Evolutionary conservation across 92 coral and sea anemone species (phyloP), one percentile per base, ranked within the genome.

Genomic region (Isaurus tuberculatus): DNA sequence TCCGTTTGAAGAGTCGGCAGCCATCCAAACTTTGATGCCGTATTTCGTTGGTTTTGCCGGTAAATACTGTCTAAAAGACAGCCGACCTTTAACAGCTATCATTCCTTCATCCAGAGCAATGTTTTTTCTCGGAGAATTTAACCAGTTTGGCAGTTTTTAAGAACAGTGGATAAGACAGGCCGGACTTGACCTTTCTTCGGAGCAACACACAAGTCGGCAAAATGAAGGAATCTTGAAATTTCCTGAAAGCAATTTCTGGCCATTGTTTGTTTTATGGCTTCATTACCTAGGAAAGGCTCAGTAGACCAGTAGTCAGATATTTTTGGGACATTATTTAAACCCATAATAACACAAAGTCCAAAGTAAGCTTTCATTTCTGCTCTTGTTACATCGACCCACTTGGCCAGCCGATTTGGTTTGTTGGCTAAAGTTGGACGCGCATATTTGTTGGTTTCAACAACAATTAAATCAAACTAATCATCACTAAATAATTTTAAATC

Each of bases 11-110:
- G 89, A 77, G 65, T 92, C 87, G 3, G 95, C 86, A 0, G 88
- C 85, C 93, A 92, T 92, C 95, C 93, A 90, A 53, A 90, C 93
- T 66, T 89, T 92, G 27, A 86, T 89, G 27, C 92, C 87, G 36
- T 85, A 85, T 65, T 91, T 88, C 29, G 88, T 88, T 25, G 92
- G 92, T 46, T 91, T 89, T 2, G 84, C 87, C 27, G 89, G 93
- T 87, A 92, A 79, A 49, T 89, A 80, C 75, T 89, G 91, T 32
- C 86, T 36, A 67, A 92, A 92, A 33, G 89, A 79, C 43, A 89
- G 42, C 84, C 89, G 79, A 19, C 90, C 88, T 71, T 87, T 84
- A 63, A 61, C 83, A 26, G 79, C 83, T n/a, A 90, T 79, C 93
- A 90, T 90, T 20, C 93, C 95, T 65, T 89, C 90, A 79, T 92